These are phyloP conservation scores for Salminus brasiliensis DNA, from an alignment of 2,113 vertebrate species.

Conservation along the genomic window DNA sequence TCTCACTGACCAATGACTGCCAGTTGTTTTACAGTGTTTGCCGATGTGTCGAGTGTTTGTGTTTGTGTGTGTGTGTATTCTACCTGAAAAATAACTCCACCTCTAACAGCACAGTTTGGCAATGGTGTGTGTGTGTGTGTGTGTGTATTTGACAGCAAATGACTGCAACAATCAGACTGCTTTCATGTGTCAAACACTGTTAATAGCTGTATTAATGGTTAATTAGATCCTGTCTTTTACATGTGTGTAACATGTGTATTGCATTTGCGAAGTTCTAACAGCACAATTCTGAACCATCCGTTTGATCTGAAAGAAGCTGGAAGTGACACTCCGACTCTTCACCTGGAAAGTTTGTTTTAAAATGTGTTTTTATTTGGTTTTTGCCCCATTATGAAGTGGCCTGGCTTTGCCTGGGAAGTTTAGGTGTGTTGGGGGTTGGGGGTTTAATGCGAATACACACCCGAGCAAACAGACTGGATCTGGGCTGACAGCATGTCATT, in stretches of 20 bases:
- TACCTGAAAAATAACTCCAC: no score
- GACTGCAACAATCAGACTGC: not conserved
- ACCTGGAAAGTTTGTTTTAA: not conserved
- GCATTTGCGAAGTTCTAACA: not conserved
- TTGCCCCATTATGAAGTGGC: not conserved
- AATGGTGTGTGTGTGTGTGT: not conserved
- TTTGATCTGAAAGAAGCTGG: not conserved
- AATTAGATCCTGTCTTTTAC: not conserved
- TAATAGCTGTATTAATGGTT: slow-evolving; percentile 2
- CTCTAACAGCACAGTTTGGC: no score
- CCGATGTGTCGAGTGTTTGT: no score
- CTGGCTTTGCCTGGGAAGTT: not conserved
- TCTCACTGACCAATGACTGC: no score
- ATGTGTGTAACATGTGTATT: not conserved
- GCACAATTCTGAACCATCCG: not conserved
- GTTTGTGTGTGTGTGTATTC: not conserved
- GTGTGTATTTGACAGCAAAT: not conserved
- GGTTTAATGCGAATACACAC: slow-evolving; percentile 23
- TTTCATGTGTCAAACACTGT: not conserved
- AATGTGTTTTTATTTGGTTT: not conserved
- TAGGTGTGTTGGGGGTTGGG: no score
- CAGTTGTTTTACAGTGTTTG: no score
- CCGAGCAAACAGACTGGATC: not conserved
- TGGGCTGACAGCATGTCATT: slow-evolving; percentile 24
- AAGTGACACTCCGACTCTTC: slow-evolving; percentile 4